Evolutionary conservation across 2,113 vertebrate genomes (phyloP).

Genomic region (Scatophagus argus): DNA sequence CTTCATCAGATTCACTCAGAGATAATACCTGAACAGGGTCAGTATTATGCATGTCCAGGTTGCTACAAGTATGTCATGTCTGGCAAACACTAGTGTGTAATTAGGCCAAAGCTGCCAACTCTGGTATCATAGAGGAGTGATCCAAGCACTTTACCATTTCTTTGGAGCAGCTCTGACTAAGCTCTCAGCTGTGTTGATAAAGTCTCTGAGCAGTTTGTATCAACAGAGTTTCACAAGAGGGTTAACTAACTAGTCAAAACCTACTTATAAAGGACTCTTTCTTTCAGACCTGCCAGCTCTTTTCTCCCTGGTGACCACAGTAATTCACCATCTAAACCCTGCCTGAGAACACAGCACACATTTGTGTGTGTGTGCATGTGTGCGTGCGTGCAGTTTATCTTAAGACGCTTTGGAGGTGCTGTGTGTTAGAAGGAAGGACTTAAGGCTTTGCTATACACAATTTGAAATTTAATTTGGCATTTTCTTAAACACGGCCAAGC

Average conservation of each 20-base stretch:
- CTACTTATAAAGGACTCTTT: slow-evolving; percentile 61
- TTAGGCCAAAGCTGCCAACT: slow-evolving; percentile 38
- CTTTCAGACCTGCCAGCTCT: slow-evolving; percentile 58
- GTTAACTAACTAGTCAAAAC: slow-evolving; percentile 55
- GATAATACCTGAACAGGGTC: slow-evolving; percentile 13
- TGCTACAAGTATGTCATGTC: slow-evolving; percentile 42
- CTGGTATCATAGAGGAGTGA: slow-evolving; percentile 23
- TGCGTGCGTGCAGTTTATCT: slow-evolving; percentile 27
- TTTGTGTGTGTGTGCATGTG: slow-evolving; percentile 29
- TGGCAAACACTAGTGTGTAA: slow-evolving; percentile 38
- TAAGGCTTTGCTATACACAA: slow-evolving; percentile 11
- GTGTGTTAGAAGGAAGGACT: neutral
- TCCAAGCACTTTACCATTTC: slow-evolving; percentile 24
- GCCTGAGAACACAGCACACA: slow-evolving; percentile 26
- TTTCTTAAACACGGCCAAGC: slow-evolving; percentile 18
- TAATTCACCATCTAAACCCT: slow-evolving; percentile 54
- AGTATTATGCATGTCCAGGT: slow-evolving; percentile 4
- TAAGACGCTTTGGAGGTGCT: slow-evolving; percentile 11
- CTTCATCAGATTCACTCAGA: neutral
- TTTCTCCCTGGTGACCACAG: slow-evolving; percentile 52
- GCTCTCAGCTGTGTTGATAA: slow-evolving; percentile 32
- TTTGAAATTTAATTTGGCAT: slow-evolving; percentile 16
- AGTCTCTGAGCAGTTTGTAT: slow-evolving; percentile 10
- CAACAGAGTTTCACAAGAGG: slow-evolving; percentile 46
- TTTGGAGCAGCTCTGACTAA: slow-evolving; percentile 14